Evolutionary conservation across 2,113 vertebrate genomes (phyloP), one percentile per base, ranked within the genome.

Genomic region (Nesogale talazaci): DNA sequence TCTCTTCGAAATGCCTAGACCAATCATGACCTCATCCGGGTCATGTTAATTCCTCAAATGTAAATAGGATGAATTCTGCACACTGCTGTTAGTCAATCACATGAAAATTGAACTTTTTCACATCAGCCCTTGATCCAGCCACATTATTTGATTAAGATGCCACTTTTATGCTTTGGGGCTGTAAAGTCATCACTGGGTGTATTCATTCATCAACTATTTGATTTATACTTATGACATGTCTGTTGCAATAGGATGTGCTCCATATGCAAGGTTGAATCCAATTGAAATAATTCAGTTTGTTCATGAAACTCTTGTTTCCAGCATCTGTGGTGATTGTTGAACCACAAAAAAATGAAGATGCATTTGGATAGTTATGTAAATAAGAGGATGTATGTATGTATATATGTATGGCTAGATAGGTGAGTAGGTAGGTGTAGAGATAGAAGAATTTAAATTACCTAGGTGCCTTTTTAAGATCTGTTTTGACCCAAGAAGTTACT

Each of bases 91-190:
- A 91, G 90, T 75, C 82, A 94, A 52, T 92, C 85, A 19, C 36
- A 89, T 52, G 34, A 65, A 80, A 94, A 40, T 12, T 78, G n/a
- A 85, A 69, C 56, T 74, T 91, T 80, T 31, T 89, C 85, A 27
- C 79, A 70, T 81, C 67, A 89, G 70, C 79, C 74, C 79, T 22
- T 52, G 56, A 59, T 82, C 65, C 70, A 90, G 61, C 22, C 57
- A 63, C 0, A 70, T 92, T 92, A 95, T 94, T 81, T 90, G 90
- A 92, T 94, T 59, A 90, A 92, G 67, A 42, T 46, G 69, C 80
- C 57, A 61, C 75, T 63, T 92, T 95, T 95, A 79, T 94, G 70
- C 57, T 87, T 93, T 83, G 74, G 77, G 46, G 89, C 93, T 89
- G 86, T 89, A 63, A 88, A 79, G 69, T 94, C 79, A 38, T 89